These are phyloP conservation scores for Riparia riparia DNA, from an alignment of 2,113 vertebrate genomes.

Conservation along the genomic window DNA sequence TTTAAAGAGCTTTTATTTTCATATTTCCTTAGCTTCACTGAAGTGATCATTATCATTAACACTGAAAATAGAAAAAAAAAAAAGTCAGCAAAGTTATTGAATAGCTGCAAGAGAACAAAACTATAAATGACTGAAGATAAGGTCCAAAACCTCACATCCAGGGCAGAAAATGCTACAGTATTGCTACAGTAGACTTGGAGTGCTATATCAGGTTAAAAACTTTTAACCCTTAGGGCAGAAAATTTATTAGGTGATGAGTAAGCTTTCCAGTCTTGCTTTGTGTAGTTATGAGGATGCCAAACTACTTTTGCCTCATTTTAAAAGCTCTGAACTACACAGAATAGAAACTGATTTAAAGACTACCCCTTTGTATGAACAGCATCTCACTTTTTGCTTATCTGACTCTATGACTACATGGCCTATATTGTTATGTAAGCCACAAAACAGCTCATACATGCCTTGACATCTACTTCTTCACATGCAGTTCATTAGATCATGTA, in stretches of 20 bases:
- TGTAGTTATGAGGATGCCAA: not conserved
- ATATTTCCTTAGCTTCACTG: not conserved
- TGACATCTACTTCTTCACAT: not conserved
- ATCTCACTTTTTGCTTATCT: not conserved
- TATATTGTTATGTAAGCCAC: not conserved
- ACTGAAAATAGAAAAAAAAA: not conserved
- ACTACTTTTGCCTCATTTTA: not conserved
- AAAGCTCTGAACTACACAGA: not conserved
- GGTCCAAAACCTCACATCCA: not conserved
- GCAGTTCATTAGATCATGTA: not conserved
- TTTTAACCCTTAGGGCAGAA: not conserved
- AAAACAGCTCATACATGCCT: fast-evolving
- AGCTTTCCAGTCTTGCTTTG: not conserved
- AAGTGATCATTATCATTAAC: not conserved
- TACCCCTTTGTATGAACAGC: not conserved
- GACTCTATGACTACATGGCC: fast-evolving
- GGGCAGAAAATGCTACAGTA: not conserved
- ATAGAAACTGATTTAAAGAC: not conserved
- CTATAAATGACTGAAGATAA: not conserved
- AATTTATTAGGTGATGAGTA: not conserved
- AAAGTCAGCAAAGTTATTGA: not conserved
- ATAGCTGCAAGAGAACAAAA: not conserved
- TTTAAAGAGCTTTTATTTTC: not conserved
- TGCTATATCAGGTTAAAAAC: not conserved
- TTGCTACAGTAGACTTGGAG: not conserved